phyloP scores from a whole-genome alignment of 92 coral and sea anemone species.

The Scolanthus callimorphus region DNA sequence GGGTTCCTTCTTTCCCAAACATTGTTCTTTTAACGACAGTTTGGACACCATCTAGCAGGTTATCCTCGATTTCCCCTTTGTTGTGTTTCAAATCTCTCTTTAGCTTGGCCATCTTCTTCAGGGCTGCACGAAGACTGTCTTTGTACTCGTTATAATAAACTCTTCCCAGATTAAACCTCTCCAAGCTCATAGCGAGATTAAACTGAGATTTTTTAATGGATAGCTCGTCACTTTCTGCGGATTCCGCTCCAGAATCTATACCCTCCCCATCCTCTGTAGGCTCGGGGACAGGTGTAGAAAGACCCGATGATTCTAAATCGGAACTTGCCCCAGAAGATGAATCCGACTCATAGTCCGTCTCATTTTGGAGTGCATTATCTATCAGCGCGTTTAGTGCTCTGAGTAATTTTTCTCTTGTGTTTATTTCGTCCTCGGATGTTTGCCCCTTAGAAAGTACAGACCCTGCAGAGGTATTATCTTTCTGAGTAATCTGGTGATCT shows the following conservation, averaged over 20 bases:
- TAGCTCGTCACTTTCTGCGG: constrained; percentile 45
- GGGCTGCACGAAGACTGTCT: constrained; percentile 56
- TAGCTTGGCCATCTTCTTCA: constrained; percentile 45
- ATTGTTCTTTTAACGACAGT: constrained; percentile 40
- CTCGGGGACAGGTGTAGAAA: constrained; percentile 19
- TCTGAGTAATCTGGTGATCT: neutral
- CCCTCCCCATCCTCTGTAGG: constrained; percentile 32
- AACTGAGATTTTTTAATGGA: constrained; percentile 63
- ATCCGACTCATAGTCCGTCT: constrained; percentile 42
- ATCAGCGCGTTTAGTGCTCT: constrained; percentile 58
- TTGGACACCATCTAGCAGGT: constrained; percentile 35
- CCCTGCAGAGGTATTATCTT: neutral
- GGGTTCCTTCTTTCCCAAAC: constrained; percentile 22
- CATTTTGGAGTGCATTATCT: constrained; percentile 20
- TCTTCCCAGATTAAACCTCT: constrained; percentile 83
- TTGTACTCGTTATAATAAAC: constrained; percentile 82
- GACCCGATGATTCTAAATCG: constrained; percentile 64
- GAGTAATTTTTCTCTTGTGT: constrained; percentile 48
- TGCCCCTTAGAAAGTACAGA: neutral
- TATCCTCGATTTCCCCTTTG: constrained; percentile 42
- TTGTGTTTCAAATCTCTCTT: constrained; percentile 36
- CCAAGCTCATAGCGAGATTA: constrained; percentile 59
- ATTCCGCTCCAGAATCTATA: constrained; percentile 67
- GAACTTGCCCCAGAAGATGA: constrained; percentile 80
- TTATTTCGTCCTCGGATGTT: constrained; percentile 17